phyloP scores from a whole-genome alignment of 2,888 invertebrate genomes.

The Diarsia brunnea region DNA sequence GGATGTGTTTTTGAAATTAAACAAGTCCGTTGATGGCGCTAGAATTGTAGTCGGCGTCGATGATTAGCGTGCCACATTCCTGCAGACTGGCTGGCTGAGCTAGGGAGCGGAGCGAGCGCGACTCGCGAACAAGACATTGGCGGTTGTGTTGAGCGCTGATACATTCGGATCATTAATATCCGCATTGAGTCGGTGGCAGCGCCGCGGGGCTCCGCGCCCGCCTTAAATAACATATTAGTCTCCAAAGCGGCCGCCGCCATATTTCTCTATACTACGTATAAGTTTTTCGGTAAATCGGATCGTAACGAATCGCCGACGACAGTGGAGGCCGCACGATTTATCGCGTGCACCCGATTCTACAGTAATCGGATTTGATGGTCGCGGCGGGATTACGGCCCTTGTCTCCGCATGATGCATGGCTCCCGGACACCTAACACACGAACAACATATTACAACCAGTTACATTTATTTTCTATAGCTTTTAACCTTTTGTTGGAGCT shows the following conservation, averaged over 20 bases:
- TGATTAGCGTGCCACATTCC: constrained; percentile 36
- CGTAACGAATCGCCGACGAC: constrained; percentile 88
- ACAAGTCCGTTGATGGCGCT: constrained; percentile 43
- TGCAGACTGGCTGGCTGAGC: neutral
- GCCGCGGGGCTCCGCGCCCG: constrained; percentile 83
- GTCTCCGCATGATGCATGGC: constrained; percentile 60
- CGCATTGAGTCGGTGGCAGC: constrained; percentile 85
- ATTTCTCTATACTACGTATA: constrained; percentile 80
- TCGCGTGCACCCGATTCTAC: constrained; percentile 84
- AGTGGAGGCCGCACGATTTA: constrained; percentile 83
- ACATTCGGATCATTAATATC: constrained; percentile 86
- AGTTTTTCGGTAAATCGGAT: constrained; percentile 85
- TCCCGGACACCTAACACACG: constrained; percentile 36
- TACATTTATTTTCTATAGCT: constrained; percentile 52
- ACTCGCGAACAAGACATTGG: constrained; percentile 82
- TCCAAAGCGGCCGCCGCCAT: constrained; percentile 86
- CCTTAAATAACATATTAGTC: constrained; percentile 88
- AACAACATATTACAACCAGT: constrained; percentile 35
- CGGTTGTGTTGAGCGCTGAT: constrained; percentile 76
- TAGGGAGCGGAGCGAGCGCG: neutral
- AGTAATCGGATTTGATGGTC: constrained; percentile 85
- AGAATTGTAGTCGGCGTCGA: constrained; percentile 7
- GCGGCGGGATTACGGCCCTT: constrained; percentile 64
- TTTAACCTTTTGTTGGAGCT: constrained; percentile 49
- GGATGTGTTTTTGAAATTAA: constrained; percentile 40